Evolutionary conservation across 2,888 invertebrate genomes (phyloP), one percentile per base, ranked within the genome.

Genomic region (Liodrosophila aerea): DNA sequence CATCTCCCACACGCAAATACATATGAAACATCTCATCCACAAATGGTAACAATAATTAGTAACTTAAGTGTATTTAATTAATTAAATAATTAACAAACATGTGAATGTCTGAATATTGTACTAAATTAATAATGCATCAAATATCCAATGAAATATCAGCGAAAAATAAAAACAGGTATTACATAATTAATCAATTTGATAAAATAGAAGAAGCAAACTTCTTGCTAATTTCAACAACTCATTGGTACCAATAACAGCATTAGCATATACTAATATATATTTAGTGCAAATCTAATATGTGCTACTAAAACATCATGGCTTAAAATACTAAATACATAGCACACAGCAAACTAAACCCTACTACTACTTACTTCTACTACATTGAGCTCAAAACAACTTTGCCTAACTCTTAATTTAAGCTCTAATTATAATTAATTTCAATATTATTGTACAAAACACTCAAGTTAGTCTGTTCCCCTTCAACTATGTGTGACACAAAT

Each of bases 31-130:
- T 84, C 86, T 87, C 89, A 89, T 88, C 88, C 88, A 88, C 88
- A 87, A 22, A 87, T 86, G 89, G 88, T 89, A 89, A 89, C 88
- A 89, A 89, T 89, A 89, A 89, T 87, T 89, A 89, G 89, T 76
- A 64, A 75, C 76, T 75, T 88, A 89, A 89, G 89, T 76, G 75
- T 83, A 82, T 76, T 73, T 65, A 64, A 71, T 64, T 64, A 67
- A 71, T 41, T 45, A 69, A 53, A 40, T 47, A 56, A 49, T 43
- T 61, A 50, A 72, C 59, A 60, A 49, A 65, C 52, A 76, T 59
- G 64, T 67, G 67, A 76, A 67, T 82, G 73, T 82, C 81, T 77
- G 63, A 77, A 60, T 61, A 66, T 74, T 62, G 43, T 4, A 22
- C 22, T 22, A 65, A 63, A 63, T 58, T 60, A 50, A 56, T 56